Conservation (phyloP, 2,888 invertebrate species). For the Lagria hirta region DNA sequence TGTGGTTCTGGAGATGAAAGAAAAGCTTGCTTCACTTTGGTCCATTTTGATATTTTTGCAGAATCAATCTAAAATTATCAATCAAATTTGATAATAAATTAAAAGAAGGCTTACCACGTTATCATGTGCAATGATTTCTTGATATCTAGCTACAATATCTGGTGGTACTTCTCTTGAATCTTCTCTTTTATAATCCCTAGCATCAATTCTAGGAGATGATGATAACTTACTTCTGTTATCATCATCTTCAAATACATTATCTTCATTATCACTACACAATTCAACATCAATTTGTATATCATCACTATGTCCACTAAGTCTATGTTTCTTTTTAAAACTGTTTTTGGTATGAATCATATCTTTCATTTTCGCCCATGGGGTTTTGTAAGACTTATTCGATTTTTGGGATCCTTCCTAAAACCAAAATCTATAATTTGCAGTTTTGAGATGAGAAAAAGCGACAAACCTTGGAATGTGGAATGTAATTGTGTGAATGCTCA, state of each 20-base stretch:
- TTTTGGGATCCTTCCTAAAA: conserved; percentile 32
- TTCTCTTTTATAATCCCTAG: conserved; percentile 10
- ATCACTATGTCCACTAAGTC: conserved; percentile 48
- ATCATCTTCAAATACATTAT: conserved; percentile 46
- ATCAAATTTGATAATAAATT: conserved; percentile 19
- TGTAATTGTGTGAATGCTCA: conserved; percentile 45
- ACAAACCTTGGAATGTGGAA: conserved; percentile 47
- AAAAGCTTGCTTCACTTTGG: conserved; percentile 72
- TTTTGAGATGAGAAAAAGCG: conserved; percentile 7
- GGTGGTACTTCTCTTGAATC: conserved; percentile 42
- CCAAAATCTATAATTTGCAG: conserved; percentile 14
- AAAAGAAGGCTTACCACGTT: no score
- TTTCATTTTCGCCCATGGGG: conserved; percentile 78
- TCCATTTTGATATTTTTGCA: conserved; percentile 69
- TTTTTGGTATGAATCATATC: conserved; percentile 73
- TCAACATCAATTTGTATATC: conserved; percentile 48
- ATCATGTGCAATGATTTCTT: conserved; percentile 39
- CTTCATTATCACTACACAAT: conserved; percentile 48
- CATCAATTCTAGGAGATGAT: conserved; percentile 24
- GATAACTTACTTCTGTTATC: conserved; percentile 28
- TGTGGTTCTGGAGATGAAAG: conserved; percentile 49
- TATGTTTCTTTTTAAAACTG: conserved; percentile 62
- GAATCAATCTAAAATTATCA: conserved; percentile 5
- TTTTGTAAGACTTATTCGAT: conserved; percentile 48
- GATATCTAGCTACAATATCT: conserved; percentile 47